Percentiles rank a stretch among this genome's conserved stretches.
These are phyloP conservation scores for Nephrotoma appendiculata DNA, from an alignment of 2,888 invertebrate genomes.

Conservation along the genomic window DNA sequence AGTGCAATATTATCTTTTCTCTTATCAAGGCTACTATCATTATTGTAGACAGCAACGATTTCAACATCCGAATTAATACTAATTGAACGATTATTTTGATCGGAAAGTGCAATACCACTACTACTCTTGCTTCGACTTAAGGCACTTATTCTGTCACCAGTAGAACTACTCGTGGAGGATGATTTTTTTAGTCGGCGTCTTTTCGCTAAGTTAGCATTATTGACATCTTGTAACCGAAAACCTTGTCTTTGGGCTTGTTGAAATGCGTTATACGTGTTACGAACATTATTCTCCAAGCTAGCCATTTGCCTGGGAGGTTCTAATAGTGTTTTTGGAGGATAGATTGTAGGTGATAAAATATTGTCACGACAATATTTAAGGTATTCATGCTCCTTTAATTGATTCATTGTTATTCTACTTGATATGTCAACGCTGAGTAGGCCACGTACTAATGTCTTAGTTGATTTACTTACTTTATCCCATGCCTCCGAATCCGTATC, in stretches of 20 bases:
- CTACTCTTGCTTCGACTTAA: conserved; percentile 23
- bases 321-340: conserved; percentile 20
- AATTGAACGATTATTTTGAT: conserved; percentile 13
- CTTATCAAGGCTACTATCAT: neutral
- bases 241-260: conserved; percentile 53
- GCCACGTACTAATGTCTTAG: conserved; percentile 59
- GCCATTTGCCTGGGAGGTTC: conserved; percentile 38
- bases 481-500: conserved; percentile 36
- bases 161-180: conserved; percentile 15
- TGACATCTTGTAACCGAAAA: conserved; percentile 58
- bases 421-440: conserved; percentile 66
- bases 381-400: conserved; percentile 56
- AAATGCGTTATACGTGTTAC: conserved; percentile 46
- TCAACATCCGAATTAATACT: conserved; percentile 10
- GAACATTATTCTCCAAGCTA: conserved; percentile 23
- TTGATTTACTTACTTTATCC: conserved; percentile 55
- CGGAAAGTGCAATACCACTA: conserved; percentile 15
- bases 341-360: neutral
- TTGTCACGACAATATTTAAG: conserved; percentile 6
- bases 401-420: conserved; percentile 50
- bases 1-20: neutral
- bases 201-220: conserved; percentile 53
- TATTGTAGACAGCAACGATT: conserved; percentile 1
- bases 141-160: conserved; percentile 21
- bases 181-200: conserved; percentile 46